Conservation (phyloP, 2,113 vertebrate genomes). For the Sclerurus mexicanus region DNA sequence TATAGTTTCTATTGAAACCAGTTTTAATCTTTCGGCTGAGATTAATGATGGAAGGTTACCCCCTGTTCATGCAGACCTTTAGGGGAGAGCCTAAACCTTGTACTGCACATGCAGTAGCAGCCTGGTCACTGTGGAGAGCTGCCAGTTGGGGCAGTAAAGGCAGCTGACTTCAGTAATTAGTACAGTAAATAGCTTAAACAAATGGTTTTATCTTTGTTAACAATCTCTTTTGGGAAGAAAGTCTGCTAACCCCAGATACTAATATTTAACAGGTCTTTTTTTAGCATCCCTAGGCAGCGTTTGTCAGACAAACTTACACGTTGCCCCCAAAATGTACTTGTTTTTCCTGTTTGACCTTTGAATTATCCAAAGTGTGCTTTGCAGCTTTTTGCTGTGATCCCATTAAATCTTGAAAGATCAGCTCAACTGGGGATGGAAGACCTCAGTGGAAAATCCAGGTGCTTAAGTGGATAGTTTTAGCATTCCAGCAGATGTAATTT, state of each 20-base stretch:
- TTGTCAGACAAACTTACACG: background rate
- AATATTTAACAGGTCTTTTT: background rate
- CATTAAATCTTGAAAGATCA: background rate
- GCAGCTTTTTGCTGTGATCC: background rate
- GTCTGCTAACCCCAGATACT: background rate
- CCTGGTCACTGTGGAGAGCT: background rate
- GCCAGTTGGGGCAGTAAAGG: background rate
- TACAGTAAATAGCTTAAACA: background rate
- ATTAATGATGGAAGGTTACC: background rate
- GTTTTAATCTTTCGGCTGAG: background rate
- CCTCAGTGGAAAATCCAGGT: background rate
- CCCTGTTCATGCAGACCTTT: background rate
- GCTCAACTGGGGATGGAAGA: background rate
- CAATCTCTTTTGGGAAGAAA: background rate
- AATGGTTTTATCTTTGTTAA: background rate
- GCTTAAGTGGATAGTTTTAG: background rate
- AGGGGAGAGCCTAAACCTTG: background rate
- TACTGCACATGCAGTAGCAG: background rate
- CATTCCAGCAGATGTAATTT: background rate
- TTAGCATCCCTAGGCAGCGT: background rate
- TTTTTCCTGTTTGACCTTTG: background rate
- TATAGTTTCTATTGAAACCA: background rate
- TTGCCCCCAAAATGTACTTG: background rate
- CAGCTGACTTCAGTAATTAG: slow-evolving; percentile 7
- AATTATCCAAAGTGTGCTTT: background rate